phyloP scores from a whole-genome alignment of 2,888 invertebrate genomes.

The Catocala nupta region DNA sequence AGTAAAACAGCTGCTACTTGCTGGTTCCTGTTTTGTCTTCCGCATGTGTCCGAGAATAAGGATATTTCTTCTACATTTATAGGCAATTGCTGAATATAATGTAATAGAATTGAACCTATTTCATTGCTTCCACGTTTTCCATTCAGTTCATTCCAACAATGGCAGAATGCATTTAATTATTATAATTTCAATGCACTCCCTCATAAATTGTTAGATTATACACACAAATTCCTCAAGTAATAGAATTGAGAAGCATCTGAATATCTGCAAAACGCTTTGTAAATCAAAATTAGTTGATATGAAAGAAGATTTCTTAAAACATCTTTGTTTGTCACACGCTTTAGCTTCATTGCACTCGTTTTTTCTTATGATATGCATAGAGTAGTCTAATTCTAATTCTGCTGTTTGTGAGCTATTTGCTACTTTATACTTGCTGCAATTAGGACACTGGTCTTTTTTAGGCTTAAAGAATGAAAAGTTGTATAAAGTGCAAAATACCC shows the following conservation, averaged over 20 bases:
- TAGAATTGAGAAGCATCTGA: slow-evolving; percentile 11
- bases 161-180: too few species aligned
- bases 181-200: too few species aligned
- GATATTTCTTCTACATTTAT: too few species aligned
- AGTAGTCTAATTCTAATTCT: slow-evolving; percentile 11
- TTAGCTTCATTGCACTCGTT: slow-evolving; percentile 15
- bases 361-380: slow-evolving; percentile 11
- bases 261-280: slow-evolving; percentile 18
- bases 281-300: slow-evolving; percentile 10
- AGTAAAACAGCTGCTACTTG: too few species aligned
- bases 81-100: slow-evolving; percentile 12
- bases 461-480: not conserved
- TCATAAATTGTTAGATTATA: not conserved
- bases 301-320: slow-evolving; percentile 12
- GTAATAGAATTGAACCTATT: too few species aligned
- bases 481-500: slow-evolving; percentile 9
- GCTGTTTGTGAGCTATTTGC: not conserved
- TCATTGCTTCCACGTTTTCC: too few species aligned
- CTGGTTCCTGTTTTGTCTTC: slow-evolving; percentile 7
- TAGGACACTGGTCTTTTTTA: too few species aligned
- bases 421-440: not conserved
- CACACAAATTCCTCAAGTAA: slow-evolving; percentile 5
- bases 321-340: slow-evolving; percentile 8
- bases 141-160: too few species aligned
- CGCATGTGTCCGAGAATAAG: slow-evolving; percentile 1